Evolutionary conservation across 2,888 invertebrate species (phyloP).

Genomic region (Zele albiditarsus): DNA sequence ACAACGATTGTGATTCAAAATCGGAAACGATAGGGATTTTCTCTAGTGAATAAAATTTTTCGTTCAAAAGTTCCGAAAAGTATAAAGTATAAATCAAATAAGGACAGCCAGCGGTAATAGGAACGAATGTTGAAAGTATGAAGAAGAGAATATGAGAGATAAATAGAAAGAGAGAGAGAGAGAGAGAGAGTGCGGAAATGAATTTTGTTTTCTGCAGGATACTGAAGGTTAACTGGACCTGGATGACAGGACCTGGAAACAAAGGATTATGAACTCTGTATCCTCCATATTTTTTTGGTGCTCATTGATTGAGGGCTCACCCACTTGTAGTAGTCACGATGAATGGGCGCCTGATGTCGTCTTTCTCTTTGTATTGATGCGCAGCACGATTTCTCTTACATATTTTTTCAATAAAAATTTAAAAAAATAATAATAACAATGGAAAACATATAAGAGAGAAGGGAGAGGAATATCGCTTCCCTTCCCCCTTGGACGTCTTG

Average conservation of each 20-base stretch:
- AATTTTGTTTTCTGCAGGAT: constrained; percentile 66
- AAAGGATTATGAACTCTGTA: constrained; percentile 70
- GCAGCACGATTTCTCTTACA: constrained; percentile 15
- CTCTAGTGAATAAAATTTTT: no score
- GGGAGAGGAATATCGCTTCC: neutral
- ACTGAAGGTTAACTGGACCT: constrained; percentile 70
- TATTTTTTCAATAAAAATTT: constrained; percentile 12
- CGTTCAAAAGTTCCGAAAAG: constrained; percentile 46
- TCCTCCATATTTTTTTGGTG: constrained; percentile 42
- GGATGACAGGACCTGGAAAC: constrained; percentile 73
- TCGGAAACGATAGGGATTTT: no score
- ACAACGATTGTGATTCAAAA: neutral
- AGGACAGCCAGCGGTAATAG: constrained; percentile 69
- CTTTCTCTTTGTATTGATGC: constrained; percentile 23
- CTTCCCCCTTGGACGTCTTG: neutral
- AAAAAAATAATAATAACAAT: neutral
- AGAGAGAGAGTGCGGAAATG: constrained; percentile 63
- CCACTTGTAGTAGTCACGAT: constrained; percentile 34
- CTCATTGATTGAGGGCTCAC: constrained; percentile 44
- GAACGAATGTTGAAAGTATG: constrained; percentile 62
- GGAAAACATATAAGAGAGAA: neutral
- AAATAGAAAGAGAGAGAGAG: constrained; percentile 54
- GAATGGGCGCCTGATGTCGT: neutral
- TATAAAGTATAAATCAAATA: constrained; percentile 52
- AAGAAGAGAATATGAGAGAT: constrained; percentile 53